Evolutionary conservation across 2,113 vertebrate species (phyloP), one percentile per base, ranked within the genome.

Genomic region (Hippocampus barbouri): DNA sequence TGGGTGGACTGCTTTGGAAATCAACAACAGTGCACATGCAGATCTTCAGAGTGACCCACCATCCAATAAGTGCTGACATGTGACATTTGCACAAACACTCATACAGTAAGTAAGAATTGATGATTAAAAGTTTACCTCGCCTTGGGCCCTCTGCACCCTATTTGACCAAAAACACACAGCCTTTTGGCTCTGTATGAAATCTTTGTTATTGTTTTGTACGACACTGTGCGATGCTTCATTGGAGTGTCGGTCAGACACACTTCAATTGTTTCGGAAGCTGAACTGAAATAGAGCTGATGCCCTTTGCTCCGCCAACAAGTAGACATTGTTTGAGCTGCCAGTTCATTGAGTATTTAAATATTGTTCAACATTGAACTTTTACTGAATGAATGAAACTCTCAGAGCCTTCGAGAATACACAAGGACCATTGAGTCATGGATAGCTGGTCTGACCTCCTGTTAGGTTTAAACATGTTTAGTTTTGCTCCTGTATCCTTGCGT

Each of bases 51-150:
- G 18, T 83, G 77, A 88, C 76, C 88, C 79, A 66, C 60, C 82
- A 84, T 84, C 87, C 90, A 38, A 89, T 86, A 79, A 62, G 79
- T 77, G 85, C 83, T 86, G 83, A 90, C 90, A 88, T 75, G 71
- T 90, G 69, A 73, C 88, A 90, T 72, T 71, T 66, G 1, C 85
- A 79, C 63, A 82, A 88, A 84, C 75, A 63, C 91, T 91, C 83
- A 85, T 82, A 80, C 79, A 74, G 82, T 51, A 47, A 85, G 91
- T 38, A 38, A 38, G 34, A 38, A 38, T 38, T 38, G 34, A 38
- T 38, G 0, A 6, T 38, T 38, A 6, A 38, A 38, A 6, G 34
- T 38, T 38, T 38, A 38, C 34, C 34, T 38, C 34, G 5, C 34
- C 5, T 6, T 38, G 34, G 34, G 5, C 5, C 34, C 34, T 38